These are phyloP conservation scores for Boulengeromyrus knoepffleri DNA, from an alignment of 2,113 vertebrate species.

Conservation along the genomic window DNA sequence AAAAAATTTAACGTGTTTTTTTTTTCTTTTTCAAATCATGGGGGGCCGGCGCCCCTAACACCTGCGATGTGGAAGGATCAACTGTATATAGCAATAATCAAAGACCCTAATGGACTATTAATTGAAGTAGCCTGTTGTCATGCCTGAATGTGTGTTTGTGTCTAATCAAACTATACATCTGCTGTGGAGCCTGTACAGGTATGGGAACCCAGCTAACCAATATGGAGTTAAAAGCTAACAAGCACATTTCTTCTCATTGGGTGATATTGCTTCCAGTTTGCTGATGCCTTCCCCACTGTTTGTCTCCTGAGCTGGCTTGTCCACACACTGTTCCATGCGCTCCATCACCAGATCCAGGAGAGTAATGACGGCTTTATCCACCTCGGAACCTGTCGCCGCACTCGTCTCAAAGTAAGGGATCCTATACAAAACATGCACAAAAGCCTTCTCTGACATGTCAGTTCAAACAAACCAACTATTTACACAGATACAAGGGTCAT, in stretches of 20 bases:
- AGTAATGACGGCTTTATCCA: constrained; percentile 78
- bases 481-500: background rate
- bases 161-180: background rate
- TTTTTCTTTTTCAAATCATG: background rate
- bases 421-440: constrained; percentile 42
- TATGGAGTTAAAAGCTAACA: constrained; percentile 58
- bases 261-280: constrained; percentile 57
- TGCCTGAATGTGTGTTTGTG: background rate
- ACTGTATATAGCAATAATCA: constrained; percentile 1
- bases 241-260: constrained; percentile 74
- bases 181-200: constrained; percentile 4
- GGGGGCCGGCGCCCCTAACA: background rate
- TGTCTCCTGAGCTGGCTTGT: constrained; percentile 65
- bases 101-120: background rate
- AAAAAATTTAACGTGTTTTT: background rate
- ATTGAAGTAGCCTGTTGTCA: background rate
- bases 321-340: constrained; percentile 89
- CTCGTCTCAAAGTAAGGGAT: constrained; percentile 93
- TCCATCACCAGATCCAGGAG: constrained; percentile 96
- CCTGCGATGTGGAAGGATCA: background rate
- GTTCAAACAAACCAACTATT: background rate
- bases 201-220: constrained; percentile 9
- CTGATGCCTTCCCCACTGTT: constrained; percentile 67
- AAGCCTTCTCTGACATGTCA: background rate
- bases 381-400: constrained; percentile 77